phyloP scores from a whole-genome alignment of 1,140 invertebrate genomes.

The Acromyrmex heyeri region DNA sequence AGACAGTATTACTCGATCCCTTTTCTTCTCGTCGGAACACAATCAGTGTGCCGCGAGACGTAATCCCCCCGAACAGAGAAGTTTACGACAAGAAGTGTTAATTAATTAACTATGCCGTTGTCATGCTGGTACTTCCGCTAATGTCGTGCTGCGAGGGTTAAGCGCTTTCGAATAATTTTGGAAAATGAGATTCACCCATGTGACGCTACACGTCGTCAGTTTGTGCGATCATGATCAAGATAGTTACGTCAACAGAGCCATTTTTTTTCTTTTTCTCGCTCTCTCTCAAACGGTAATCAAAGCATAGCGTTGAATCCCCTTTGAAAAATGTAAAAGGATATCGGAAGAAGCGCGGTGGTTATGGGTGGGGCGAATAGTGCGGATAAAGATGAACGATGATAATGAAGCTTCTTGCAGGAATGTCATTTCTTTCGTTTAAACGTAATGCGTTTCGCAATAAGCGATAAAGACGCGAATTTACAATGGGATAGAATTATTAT shows the following conservation, averaged over 20 bases:
- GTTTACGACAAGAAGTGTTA: slow-evolving; percentile 49
- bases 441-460: slow-evolving; percentile 41
- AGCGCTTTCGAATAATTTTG: slow-evolving; percentile 31
- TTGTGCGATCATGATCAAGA: slow-evolving; percentile 11
- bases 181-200: slow-evolving; percentile 26
- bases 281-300: slow-evolving; percentile 64
- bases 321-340: slow-evolving; percentile 54
- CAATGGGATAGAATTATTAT: neutral
- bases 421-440: slow-evolving; percentile 29
- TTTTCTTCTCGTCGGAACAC: slow-evolving; percentile 35
- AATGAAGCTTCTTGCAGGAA: slow-evolving; percentile 40
- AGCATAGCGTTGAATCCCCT: slow-evolving; percentile 51
- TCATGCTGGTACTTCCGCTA: slow-evolving; percentile 17
- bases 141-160: slow-evolving; percentile 8
- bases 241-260: neutral
- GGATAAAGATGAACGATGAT: slow-evolving; percentile 57
- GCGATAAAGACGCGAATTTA: slow-evolving; percentile 2
- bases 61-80: slow-evolving; percentile 32
- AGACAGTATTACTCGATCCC: slow-evolving; percentile 32
- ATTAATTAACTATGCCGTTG: slow-evolving; percentile 53
- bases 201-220: neutral
- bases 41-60: slow-evolving; percentile 32
- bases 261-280: neutral
- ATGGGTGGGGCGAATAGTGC: neutral
- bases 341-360: slow-evolving; percentile 14